A percentile compares a stretch with the other conserved stretches of the same genome.
Evolutionary conservation across 2,888 invertebrate species (phyloP).

Genomic region (Eulithis prunata): DNA sequence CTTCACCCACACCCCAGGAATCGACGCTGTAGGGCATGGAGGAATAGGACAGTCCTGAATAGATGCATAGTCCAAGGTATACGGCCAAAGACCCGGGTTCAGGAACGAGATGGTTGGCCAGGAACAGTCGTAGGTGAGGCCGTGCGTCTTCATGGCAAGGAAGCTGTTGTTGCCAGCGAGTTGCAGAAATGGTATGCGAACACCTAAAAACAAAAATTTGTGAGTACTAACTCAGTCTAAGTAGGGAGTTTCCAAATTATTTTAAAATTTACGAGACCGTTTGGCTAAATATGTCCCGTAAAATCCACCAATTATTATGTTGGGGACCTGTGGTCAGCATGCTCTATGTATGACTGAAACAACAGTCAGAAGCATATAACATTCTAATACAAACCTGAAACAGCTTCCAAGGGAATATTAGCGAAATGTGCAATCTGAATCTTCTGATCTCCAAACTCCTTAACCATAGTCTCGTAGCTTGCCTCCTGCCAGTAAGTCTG

Average conservation of each 20-base stretch:
- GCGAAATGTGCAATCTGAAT: slow-evolving; percentile 79
- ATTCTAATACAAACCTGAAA: slow-evolving; percentile 60
- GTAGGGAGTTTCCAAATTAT: too few relatives aligned
- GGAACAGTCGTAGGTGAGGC: slow-evolving; percentile 85
- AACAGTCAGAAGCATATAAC: too few relatives aligned
- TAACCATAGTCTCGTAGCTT: slow-evolving; percentile 70
- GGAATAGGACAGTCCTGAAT: slow-evolving; percentile 82
- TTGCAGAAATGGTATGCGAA: slow-evolving; percentile 84
- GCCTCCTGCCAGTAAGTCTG: slow-evolving; percentile 86
- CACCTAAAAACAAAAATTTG: slow-evolving; percentile 46
- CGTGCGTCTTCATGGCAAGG: slow-evolving; percentile 77
- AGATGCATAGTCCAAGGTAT: slow-evolving; percentile 86
- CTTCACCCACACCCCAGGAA: slow-evolving; percentile 86
- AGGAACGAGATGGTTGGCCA: slow-evolving; percentile 79
- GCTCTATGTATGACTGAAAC: too few relatives aligned
- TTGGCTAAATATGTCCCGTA: too few relatives aligned
- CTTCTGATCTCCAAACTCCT: slow-evolving; percentile 86
- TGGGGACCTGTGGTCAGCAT: too few relatives aligned
- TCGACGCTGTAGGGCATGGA: slow-evolving; percentile 83
- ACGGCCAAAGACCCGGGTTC: slow-evolving; percentile 86
- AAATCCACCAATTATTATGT: too few relatives aligned
- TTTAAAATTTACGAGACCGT: too few relatives aligned
- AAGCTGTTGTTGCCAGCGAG: slow-evolving; percentile 84
- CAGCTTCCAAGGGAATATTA: slow-evolving; percentile 71
- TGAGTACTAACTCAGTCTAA: too few relatives aligned